phyloP scores from a whole-genome alignment of 1,140 invertebrate genomes.

The Popillia japonica region DNA sequence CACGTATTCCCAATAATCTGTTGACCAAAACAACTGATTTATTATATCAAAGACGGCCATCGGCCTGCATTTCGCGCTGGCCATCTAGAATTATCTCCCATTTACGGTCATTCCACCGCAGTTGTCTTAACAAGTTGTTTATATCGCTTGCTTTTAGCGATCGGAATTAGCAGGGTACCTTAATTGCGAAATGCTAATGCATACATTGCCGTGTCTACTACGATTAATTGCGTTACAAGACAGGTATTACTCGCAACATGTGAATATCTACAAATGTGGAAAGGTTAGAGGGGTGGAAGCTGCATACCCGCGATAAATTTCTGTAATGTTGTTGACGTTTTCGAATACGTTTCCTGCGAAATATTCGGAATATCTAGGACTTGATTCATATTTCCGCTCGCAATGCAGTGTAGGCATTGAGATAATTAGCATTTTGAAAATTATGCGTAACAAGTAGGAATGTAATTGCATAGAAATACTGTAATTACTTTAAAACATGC shows the following conservation, averaged over 20 bases:
- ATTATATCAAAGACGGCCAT: constrained; percentile 30
- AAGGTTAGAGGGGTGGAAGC: neutral
- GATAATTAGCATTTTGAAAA: constrained; percentile 13
- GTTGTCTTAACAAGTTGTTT: neutral
- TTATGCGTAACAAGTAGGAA: neutral
- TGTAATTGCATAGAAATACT: neutral
- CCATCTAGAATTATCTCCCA: neutral
- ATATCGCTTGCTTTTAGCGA: neutral
- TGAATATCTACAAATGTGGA: neutral
- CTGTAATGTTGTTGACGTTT: neutral
- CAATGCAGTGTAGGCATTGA: neutral
- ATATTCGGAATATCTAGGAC: neutral
- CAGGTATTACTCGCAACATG: neutral
- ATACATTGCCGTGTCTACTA: neutral
- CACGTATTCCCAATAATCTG: constrained; percentile 30
- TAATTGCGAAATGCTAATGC: constrained; percentile 30
- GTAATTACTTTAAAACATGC: too few relatives aligned
- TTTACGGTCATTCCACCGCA: neutral
- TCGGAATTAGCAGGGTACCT: neutral
- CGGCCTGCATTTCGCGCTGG: neutral
- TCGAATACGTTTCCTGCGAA: neutral
- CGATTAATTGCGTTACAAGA: neutral
- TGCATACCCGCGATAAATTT: neutral
- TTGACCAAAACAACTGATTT: constrained; percentile 32
- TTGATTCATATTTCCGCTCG: neutral